Evolutionary conservation across 2,888 invertebrate genomes (phyloP).

Genomic region (Charanyca ferruginea): DNA sequence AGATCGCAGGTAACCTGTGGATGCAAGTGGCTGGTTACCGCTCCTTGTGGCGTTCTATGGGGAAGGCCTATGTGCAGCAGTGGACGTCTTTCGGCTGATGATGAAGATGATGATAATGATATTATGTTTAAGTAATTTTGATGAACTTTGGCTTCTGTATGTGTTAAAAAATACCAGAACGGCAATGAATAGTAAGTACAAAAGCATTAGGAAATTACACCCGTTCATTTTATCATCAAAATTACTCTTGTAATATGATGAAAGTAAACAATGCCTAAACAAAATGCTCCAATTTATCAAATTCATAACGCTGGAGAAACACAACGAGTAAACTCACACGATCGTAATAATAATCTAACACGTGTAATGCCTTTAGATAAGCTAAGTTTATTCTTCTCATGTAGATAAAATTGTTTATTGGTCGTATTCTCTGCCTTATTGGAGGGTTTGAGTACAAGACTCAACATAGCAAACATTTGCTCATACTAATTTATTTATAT

Average conservation of each 20-base stretch:
- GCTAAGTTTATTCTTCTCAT: constrained; percentile 20
- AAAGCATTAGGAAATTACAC: too few species aligned
- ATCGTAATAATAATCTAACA: constrained; percentile 38
- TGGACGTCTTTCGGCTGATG: too few species aligned
- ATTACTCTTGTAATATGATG: background rate
- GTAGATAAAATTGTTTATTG: constrained; percentile 44
- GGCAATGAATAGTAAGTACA: too few species aligned
- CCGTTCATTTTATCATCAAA: background rate
- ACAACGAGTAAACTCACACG: constrained; percentile 32
- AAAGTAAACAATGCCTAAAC: constrained; percentile 26
- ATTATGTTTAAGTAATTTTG: too few species aligned
- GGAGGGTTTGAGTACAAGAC: background rate
- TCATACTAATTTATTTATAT: background rate
- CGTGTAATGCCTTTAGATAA: constrained; percentile 38
- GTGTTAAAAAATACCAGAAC: too few species aligned
- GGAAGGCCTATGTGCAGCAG: too few species aligned
- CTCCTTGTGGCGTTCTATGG: too few species aligned
- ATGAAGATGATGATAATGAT: too few species aligned
- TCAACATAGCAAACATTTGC: background rate
- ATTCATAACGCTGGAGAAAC: constrained; percentile 24
- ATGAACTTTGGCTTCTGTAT: too few species aligned
- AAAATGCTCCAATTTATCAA: constrained; percentile 41
- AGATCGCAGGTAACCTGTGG: too few species aligned
- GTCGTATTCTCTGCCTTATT: constrained; percentile 17
- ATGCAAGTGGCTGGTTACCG: too few species aligned